A percentile compares a stretch with the other conserved stretches of the same genome.
phyloP scores from a whole-genome alignment of 2,888 invertebrate species.

The Erannis defoliaria region DNA sequence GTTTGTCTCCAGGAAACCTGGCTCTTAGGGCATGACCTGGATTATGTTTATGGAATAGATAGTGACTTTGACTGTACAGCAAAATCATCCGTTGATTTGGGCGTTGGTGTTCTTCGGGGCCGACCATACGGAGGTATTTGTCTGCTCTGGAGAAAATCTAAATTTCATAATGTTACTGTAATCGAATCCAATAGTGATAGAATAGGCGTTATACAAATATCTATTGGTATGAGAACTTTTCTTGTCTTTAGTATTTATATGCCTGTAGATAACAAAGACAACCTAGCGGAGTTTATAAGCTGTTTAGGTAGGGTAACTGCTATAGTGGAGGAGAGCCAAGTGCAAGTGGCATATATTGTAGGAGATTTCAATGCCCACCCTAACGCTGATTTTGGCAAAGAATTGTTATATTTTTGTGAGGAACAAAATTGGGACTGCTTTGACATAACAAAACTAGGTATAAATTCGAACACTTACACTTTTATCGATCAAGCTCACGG shows the following conservation, averaged over 20 bases:
- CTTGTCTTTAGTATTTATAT: constrained; percentile 23
- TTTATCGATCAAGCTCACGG: constrained; percentile 15
- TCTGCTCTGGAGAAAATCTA: constrained; percentile 1
- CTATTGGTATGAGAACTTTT: constrained; percentile 9
- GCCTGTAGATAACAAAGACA: constrained; percentile 16
- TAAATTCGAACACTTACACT: constrained; percentile 13
- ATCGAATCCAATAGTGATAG: constrained; percentile 14
- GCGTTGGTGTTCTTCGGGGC: constrained; percentile 4
- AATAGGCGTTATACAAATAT: constrained; percentile 13
- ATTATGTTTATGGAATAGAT: constrained; percentile 6
- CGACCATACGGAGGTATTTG: constrained; percentile 5
- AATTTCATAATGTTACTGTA: constrained; percentile 1
- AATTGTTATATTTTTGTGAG: constrained; percentile 14
- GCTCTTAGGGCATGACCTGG: constrained; percentile 2
- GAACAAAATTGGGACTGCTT: constrained; percentile 20
- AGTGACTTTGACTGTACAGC: constrained; percentile 10
- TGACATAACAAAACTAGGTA: constrained; percentile 17
- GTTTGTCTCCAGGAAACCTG: constrained; percentile 10
- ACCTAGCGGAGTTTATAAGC: constrained; percentile 18
- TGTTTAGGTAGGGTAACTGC: constrained; percentile 16
- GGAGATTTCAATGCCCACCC: constrained; percentile 22
- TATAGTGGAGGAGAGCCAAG: constrained; percentile 20
- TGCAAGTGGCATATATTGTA: constrained; percentile 16
- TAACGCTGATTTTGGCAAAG: neutral
- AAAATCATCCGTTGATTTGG: constrained; percentile 5